Evolutionary conservation across 1,140 invertebrate species (phyloP).

Genomic region (Drosophila pallidifrons): DNA sequence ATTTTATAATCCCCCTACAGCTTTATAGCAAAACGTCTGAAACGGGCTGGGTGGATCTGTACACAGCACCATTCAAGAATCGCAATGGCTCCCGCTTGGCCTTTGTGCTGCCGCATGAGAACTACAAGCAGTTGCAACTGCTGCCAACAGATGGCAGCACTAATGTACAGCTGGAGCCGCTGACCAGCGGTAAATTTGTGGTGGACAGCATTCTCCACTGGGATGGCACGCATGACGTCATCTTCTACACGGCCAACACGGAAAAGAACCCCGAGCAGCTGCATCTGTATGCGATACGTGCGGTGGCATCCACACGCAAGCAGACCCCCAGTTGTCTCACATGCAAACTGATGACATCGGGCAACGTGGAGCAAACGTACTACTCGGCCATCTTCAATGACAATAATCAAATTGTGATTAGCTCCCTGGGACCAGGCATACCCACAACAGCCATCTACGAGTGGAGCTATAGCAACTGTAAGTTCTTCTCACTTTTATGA

Average conservation of each 20-base stretch:
- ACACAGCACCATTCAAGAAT: conserved; percentile 87
- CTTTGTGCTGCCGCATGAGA: conserved; percentile 88
- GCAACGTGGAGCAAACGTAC: conserved; percentile 76
- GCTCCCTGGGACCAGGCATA: conserved; percentile 73
- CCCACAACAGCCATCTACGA: conserved; percentile 70
- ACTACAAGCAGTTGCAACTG: conserved; percentile 89
- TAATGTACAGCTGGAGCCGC: conserved; percentile 58
- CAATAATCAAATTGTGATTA: conserved; percentile 74
- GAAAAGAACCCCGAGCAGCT: conserved; percentile 86
- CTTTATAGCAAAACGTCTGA: conserved; percentile 74
- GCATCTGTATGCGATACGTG: conserved; percentile 87
- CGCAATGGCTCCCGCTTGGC: conserved; percentile 87
- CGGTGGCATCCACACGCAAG: conserved; percentile 47
- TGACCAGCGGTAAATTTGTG: conserved; percentile 90
- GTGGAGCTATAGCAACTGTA: conserved; percentile 65
- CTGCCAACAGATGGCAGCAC: conserved; percentile 80
- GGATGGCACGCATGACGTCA: conserved; percentile 88
- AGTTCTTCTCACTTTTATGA: neutral
- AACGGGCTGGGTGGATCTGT: conserved; percentile 90
- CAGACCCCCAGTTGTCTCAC: conserved; percentile 86
- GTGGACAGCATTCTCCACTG: conserved; percentile 93
- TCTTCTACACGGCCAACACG: conserved; percentile 89
- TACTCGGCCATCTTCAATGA: conserved; percentile 76
- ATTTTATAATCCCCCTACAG: conserved; percentile 25
- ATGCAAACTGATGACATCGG: conserved; percentile 85